Evolutionary conservation across 2,113 vertebrate genomes (phyloP), one percentile per base, ranked within the genome.

Genomic region (Salvelinus fontinalis): DNA sequence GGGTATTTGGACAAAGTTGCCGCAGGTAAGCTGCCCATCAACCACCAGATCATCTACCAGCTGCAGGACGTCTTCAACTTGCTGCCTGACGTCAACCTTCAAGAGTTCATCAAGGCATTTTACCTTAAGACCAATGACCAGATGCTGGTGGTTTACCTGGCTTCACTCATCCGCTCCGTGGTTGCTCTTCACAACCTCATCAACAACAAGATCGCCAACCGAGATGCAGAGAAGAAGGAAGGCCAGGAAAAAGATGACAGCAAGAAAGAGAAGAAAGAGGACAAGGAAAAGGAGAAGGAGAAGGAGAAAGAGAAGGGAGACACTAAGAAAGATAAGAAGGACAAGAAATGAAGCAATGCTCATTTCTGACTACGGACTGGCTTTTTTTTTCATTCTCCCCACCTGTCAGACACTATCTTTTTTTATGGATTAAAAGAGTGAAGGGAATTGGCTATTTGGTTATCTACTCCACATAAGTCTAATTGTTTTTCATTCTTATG

Each of bases 171-270:
- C 76, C 97, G 97, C 54, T 99, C 97, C 0, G 98, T 99, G 18
- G 97, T 99, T 27, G 97, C 98, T 20, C 94, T 99, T 77, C 98
- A 99, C 90, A 99, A 99, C 89, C 95, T 99, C 86, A 99, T 99
- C 90, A 99, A 99, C 93, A 99, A 99, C 93, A 99, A 99, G 94
- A 97, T 99, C n/a, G 96, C 98, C 85, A 99, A 99, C 92, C 93
- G 97, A 65, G 98, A 99, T 0, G 97, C 97, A 0, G 98, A 99
- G 86, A 97, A 98, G 91, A 99, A 99, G 66, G 98, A 99, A 86
- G 97, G 97, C 57, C 98, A 99, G 85, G 98, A 99, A 71, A 99
- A 99, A 70, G 97, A 99, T 39, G 97, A 99, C 34, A 95, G 95
- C 91, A 98, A 99, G 91, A 99, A 97, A 85, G 97, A 99, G 89